These are phyloP conservation scores for Brevipalpus yothersi DNA, from an alignment of 1,140 invertebrate genomes.

Conservation along the genomic window DNA sequence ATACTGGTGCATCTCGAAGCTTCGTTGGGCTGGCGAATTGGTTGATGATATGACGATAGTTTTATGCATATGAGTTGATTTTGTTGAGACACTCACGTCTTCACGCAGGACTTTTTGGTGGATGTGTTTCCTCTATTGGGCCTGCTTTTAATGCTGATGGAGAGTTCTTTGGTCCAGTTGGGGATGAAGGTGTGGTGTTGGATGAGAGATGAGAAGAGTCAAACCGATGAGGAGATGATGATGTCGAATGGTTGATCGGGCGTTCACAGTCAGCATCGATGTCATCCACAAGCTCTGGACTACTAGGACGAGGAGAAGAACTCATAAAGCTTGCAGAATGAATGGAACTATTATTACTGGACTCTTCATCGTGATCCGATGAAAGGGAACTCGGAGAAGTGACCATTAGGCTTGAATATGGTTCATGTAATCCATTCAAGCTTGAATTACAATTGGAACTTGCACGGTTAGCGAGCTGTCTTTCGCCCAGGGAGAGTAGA, in stretches of 20 bases:
- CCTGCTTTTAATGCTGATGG: too few relatives aligned
- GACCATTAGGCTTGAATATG: background rate
- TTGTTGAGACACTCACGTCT: too few relatives aligned
- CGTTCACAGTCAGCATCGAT: background rate
- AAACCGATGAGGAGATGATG: background rate
- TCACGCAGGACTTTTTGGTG: too few relatives aligned
- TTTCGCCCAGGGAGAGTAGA: conserved; percentile 1
- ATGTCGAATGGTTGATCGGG: background rate
- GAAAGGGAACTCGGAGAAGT: background rate
- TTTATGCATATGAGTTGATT: too few relatives aligned
- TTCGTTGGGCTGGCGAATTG: too few relatives aligned
- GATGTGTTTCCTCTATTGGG: too few relatives aligned
- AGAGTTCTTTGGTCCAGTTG: too few relatives aligned
- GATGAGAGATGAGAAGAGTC: background rate
- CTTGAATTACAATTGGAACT: background rate
- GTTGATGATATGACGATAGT: too few relatives aligned
- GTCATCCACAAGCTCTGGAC: background rate
- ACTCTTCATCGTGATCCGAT: background rate
- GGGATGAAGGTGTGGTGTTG: background rate
- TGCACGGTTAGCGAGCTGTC: background rate
- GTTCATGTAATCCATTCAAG: background rate
- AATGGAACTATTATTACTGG: background rate
- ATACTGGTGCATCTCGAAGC: too few relatives aligned
- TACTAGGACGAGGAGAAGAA: background rate
- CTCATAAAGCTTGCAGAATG: background rate